Base-by-base conservation (phyloP, 2,797 vertebrate genomes). In the Picus viridis region DNA sequence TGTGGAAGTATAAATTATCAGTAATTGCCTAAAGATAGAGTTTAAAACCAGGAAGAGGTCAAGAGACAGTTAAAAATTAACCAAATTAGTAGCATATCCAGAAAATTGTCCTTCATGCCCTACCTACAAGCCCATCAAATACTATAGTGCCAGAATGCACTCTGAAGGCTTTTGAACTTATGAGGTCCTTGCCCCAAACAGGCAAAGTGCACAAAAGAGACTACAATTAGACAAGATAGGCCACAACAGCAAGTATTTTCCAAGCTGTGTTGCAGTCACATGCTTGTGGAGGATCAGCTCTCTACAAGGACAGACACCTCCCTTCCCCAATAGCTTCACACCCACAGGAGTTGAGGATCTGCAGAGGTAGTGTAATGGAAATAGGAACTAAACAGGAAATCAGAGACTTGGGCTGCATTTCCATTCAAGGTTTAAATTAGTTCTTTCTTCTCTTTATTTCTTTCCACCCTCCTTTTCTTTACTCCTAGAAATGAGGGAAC, bases 231-330 rank as follows among this genome's bases (percentile, higher is more conserved):
- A 36, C 15, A 17, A 9, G 10, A 7, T 14, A 41, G 15, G 14
- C 58, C 29, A 59, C 10, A 17, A 74, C 18, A 45, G 41, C 2
- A 79, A 45, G 30, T 27, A 11, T 32, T 84, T 27, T 65, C 32
- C 23, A 7, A 2, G 7, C 20, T 20, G 13, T 79, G 39, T 30
- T 61, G 22, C 70, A 59, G 63, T 59, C 39, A 74, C 15, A 13
- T 1, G 9, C 0, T 0, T 16, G 8, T 16, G 32, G 58, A 74
- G 64, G 32, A 56, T 11, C 26, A 36, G 8, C 12, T n/a, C 13
- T 30, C 43, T 34, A 29, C n/a, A 24, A 53, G 19, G 16, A n/a
- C 11, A 23, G 19, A 43, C 8, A 41, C 26, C 7, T 26, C n/a
- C 63, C 34, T 54, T 29, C 13, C 59, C 30, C 7, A 2, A 11